These are phyloP conservation scores for Ryuthela nishihirai DNA, from an alignment of 2,888 invertebrate genomes.

Conservation along the genomic window DNA sequence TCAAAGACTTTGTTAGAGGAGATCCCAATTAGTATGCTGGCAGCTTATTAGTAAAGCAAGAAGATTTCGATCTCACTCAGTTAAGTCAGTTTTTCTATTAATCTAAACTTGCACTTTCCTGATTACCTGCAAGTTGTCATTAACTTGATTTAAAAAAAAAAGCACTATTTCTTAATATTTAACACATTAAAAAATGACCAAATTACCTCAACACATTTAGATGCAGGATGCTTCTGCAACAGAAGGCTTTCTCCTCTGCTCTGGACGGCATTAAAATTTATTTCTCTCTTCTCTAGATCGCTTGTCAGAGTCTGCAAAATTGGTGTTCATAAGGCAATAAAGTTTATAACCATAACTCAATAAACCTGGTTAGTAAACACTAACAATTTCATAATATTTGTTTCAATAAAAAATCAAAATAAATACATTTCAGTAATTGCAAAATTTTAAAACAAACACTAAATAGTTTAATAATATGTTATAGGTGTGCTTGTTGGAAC, in stretches of 20 bases:
- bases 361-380: no score
- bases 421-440: not conserved
- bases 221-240: conserved; percentile 91
- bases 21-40: no score
- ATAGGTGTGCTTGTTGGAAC: no score
- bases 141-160: not conserved
- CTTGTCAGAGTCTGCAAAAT: conserved; percentile 81
- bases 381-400: no score
- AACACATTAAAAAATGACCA: not conserved
- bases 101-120: no score
- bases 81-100: no score
- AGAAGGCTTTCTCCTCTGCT: conserved; percentile 91
- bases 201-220: conserved; percentile 79
- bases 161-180: not conserved
- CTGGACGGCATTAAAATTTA: conserved; percentile 92
- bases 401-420: not conserved
- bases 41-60: no score
- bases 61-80: no score
- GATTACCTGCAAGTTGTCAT: no score
- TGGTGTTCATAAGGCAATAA: no score
- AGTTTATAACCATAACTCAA: no score
- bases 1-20: no score
- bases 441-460: not conserved
- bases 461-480: not conserved
- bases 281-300: conserved; percentile 90